Conservation (phyloP, 2,888 invertebrate genomes). For the Agrochola lychnidis region DNA sequence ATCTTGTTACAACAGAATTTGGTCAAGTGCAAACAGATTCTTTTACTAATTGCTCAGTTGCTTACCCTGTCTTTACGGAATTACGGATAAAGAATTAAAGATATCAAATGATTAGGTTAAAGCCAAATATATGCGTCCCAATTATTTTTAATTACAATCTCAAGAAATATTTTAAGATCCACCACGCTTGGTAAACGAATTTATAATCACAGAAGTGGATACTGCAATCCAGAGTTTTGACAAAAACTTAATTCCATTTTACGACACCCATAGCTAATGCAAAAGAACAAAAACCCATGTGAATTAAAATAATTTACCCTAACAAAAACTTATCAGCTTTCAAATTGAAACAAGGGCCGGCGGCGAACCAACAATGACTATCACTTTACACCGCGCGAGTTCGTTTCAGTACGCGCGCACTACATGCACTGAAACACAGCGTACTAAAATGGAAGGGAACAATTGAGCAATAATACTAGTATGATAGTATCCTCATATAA, state of each 20-base stretch:
- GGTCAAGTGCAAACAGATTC: background rate
- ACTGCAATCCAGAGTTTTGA: too few species aligned
- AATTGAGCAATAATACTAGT: constrained; percentile 20
- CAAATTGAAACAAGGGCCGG: background rate
- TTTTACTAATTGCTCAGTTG: background rate
- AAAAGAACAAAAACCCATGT: background rate
- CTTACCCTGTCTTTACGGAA: too few species aligned
- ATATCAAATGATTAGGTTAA: too few species aligned
- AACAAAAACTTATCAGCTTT: background rate
- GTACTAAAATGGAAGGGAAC: constrained; percentile 25
- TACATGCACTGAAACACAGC: constrained; percentile 37
- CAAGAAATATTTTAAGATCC: too few species aligned
- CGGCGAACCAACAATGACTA: constrained; percentile 17
- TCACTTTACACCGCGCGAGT: background rate
- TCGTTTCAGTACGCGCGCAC: constrained; percentile 53
- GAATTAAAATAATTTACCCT: constrained; percentile 7
- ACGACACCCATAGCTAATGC: too few species aligned
- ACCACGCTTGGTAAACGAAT: too few species aligned
- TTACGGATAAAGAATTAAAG: too few species aligned
- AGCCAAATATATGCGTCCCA: too few species aligned
- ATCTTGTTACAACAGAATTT: background rate
- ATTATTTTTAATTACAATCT: too few species aligned
- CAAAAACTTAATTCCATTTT: too few species aligned
- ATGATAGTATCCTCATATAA: background rate
- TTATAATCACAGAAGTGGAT: too few species aligned